Evolutionary conservation across 2,797 vertebrate genomes (phyloP).

Genomic region (Oreochromis grahami): DNA sequence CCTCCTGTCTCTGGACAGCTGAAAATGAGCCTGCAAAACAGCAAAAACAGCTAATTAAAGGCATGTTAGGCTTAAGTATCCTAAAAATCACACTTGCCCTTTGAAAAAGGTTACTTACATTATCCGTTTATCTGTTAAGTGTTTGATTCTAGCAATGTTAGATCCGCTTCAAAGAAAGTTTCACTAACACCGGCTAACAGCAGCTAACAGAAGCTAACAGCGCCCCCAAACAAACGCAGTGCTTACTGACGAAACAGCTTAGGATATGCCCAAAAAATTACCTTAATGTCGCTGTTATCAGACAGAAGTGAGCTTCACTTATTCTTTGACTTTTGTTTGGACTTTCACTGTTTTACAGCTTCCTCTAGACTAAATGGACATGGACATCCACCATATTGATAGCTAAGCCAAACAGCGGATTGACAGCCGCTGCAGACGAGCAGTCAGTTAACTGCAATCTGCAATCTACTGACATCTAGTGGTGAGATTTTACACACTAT

Average conservation of each 20-base stretch:
- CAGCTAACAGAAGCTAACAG: fast-evolving
- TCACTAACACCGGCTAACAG: fast-evolving
- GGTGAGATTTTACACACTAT: neutral
- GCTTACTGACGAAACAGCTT: neutral
- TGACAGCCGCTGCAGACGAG: neutral
- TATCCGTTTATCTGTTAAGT: neutral
- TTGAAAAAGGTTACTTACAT: neutral
- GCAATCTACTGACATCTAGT: neutral
- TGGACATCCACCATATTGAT: neutral
- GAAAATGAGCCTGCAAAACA: neutral
- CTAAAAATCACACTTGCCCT: neutral
- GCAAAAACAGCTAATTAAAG: neutral
- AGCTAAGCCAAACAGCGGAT: neutral
- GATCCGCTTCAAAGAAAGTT: neutral
- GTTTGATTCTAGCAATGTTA: neutral
- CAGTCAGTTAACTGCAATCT: neutral
- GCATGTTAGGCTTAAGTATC: neutral
- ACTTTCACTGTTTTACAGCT: neutral
- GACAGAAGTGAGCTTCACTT: neutral
- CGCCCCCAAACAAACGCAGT: neutral
- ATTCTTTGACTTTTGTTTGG: neutral
- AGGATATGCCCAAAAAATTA: neutral
- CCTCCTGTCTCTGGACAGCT: neutral
- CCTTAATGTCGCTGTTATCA: neutral
- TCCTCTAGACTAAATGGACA: fast-evolving